phyloP scores from a whole-genome alignment of 2,113 vertebrate genomes.

The Varanus komodoensis region DNA sequence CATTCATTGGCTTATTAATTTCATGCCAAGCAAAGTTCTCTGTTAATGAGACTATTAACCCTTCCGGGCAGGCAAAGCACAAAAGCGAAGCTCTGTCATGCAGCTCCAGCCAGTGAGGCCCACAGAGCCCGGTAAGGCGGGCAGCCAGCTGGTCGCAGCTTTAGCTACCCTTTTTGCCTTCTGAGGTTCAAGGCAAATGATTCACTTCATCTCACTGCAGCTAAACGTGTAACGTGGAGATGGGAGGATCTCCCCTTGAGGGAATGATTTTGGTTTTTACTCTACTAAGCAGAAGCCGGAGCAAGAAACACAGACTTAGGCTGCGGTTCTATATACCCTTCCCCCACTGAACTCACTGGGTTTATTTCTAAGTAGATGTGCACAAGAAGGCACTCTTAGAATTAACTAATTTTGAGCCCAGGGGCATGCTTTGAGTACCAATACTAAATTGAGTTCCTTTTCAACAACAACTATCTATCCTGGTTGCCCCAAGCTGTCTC shows the following conservation, averaged over 20 bases:
- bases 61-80: conserved; percentile 12
- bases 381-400: not conserved
- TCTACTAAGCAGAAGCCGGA: not conserved
- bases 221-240: not conserved
- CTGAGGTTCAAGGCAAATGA: too few species aligned
- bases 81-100: not conserved
- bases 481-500: not conserved
- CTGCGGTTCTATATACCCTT: too few species aligned
- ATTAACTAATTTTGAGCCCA: not conserved
- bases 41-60: conserved; percentile 18
- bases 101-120: not conserved
- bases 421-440: not conserved
- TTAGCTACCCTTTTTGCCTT: not conserved
- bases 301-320: not conserved
- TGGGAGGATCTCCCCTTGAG: not conserved
- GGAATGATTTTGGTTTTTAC: not conserved
- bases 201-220: not conserved
- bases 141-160: not conserved
- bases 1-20: conserved; percentile 43
- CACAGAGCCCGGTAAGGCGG: not conserved
- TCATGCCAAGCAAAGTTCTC: not conserved
- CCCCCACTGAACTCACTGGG: too few species aligned
- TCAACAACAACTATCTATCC: not conserved
- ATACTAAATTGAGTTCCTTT: not conserved
- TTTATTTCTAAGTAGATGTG: too few species aligned